Base-by-base conservation (phyloP, 2,888 invertebrate genomes). In the Phengaris arion region DNA sequence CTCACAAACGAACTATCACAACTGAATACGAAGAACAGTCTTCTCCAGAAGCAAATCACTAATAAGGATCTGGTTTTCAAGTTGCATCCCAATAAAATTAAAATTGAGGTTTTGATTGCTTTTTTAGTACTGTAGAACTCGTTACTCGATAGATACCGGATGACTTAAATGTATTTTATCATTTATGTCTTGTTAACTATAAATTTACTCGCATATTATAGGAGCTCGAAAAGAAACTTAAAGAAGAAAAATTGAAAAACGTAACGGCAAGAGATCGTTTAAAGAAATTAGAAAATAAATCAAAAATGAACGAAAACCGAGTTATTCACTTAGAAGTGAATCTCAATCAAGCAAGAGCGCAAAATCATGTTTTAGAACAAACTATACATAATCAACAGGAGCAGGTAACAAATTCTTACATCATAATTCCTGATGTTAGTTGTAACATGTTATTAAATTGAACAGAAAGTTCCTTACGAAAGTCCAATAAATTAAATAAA, bases 141-240 rank as follows among this genome's bases (percentile, higher is more conserved):
- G 7, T 15, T 6, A 57, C 15, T 8, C 8, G 7, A 57, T 8
- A 15, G 59, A 22, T 22, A 59, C 59, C 22, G 22, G 59, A 22
- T 57, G 9, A 10, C 59, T 10, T 59, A 8, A 10, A 54, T 68
- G 12, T 57, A 13, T 12, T 76, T 59, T 13, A 15, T 74, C 2
- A 68, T 12, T 72, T 46, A 64, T 35, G 35, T 35, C 35, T 35
- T 35, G 35, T 35, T 35, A 35, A 35, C 35, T 35, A 35, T 35
- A 35, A 35, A 35, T 57, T 57, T 57, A 2, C 15, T 15, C 15
- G 57, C 22, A 55, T 48, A 74, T 76, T 72, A 45, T 75, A 93
- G 93, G 91, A 90, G 78, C 81, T 92, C 45, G 90, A 91, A 81
- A 91, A 87, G 78, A 87, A 88, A 59, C 77, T 93, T 15, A 90